phyloP scores from a whole-genome alignment of 2,113 vertebrate genomes.

The Tupaia chinensis region DNA sequence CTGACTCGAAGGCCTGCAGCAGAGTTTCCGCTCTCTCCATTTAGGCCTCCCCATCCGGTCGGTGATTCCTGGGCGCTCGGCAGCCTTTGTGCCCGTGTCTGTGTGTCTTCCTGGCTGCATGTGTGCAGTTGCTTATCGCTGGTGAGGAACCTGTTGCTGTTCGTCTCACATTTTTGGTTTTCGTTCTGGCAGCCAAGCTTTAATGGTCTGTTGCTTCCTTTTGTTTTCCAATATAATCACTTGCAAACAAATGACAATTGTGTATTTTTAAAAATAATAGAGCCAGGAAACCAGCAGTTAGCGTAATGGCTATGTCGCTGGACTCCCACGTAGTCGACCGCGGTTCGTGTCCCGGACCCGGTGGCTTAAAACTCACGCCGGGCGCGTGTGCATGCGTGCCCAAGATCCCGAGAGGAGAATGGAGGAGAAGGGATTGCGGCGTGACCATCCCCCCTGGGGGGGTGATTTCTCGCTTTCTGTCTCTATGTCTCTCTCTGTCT shows the following conservation, averaged over 20 bases:
- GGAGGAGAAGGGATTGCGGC: too few species aligned
- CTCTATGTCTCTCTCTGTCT: too few species aligned
- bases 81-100: neutral
- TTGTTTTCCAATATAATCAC: neutral
- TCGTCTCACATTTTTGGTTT: neutral
- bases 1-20: accelerated
- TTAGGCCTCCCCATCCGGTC: too few species aligned
- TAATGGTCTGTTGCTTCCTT: neutral
- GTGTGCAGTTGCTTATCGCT: neutral
- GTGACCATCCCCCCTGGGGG: too few species aligned
- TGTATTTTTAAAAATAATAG: neutral
- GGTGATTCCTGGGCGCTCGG: neutral
- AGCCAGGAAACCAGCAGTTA: too few species aligned
- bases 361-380: too few species aligned
- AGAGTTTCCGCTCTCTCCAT: neutral
- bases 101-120: accelerated
- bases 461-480: too few species aligned
- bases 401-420: too few species aligned
- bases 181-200: neutral
- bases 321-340: too few species aligned
- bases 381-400: too few species aligned
- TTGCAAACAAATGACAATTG: neutral
- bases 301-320: too few species aligned
- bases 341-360: too few species aligned
- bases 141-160: neutral